Percentiles rank a stretch among this genome's conserved stretches.
phyloP scores from a whole-genome alignment of 2,888 invertebrate genomes.

The Lycia hirtaria region DNA sequence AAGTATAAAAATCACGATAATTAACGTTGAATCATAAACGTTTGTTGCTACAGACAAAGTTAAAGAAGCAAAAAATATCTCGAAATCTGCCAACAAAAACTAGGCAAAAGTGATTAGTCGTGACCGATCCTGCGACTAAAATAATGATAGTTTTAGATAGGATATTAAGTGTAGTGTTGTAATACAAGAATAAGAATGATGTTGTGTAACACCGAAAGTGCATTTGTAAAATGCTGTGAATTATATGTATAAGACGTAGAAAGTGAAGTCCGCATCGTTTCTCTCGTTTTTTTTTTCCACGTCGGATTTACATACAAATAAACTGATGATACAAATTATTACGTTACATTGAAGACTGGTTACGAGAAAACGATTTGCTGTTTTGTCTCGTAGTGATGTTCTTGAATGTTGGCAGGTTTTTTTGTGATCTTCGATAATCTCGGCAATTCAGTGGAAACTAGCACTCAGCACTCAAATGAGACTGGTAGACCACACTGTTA shows the following conservation, averaged over 20 bases:
- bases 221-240: conserved; percentile 55
- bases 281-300: conserved; percentile 26
- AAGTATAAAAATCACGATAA: conserved; percentile 1
- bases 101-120: neutral
- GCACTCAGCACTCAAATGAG: no score
- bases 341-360: conserved; percentile 3
- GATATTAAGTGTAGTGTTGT: conserved; percentile 50
- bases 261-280: conserved; percentile 48
- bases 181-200: conserved; percentile 30
- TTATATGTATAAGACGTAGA: conserved; percentile 50
- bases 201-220: conserved; percentile 61
- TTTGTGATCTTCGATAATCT: no score
- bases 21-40: conserved; percentile 1
- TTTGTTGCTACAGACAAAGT: neutral
- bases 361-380: neutral
- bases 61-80: conserved; percentile 1
- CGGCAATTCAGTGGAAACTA: no score
- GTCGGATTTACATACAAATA: conserved; percentile 27
- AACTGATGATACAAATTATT: conserved; percentile 29
- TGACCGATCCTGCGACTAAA: conserved; percentile 47
- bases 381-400: no score
- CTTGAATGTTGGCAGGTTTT: no score
- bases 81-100: conserved; percentile 2
- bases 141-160: conserved; percentile 51
- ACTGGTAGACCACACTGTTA: no score